These are phyloP conservation scores for Adela reaumurella DNA, from an alignment of 2,888 invertebrate genomes.

Conservation along the genomic window DNA sequence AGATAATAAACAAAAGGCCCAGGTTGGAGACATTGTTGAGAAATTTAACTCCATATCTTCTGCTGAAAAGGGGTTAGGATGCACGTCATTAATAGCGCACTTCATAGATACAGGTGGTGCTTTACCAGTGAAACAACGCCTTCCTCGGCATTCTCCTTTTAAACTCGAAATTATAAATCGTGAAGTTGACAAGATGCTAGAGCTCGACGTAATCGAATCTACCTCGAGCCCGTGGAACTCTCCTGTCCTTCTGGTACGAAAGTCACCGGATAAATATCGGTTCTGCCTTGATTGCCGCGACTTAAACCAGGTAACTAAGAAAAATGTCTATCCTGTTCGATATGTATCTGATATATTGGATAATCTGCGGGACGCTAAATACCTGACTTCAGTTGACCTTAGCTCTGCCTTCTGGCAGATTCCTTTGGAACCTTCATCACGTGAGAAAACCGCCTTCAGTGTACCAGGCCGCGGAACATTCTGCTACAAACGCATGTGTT, in stretches of 20 bases:
- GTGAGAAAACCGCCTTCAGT: conserved; percentile 9
- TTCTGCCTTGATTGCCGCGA: not conserved
- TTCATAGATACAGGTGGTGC: too few relatives aligned
- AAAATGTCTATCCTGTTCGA: conserved; percentile 11
- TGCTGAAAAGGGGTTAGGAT: too few relatives aligned
- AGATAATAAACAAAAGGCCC: too few relatives aligned
- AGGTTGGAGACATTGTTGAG: too few relatives aligned
- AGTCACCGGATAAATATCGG: not conserved
- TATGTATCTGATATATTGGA: conserved; percentile 16
- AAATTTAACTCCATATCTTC: too few relatives aligned
- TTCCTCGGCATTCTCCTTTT: too few relatives aligned
- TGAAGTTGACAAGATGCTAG: too few relatives aligned
- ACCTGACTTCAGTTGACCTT: conserved; percentile 13
- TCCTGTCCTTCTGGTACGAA: not conserved
- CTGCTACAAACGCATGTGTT: conserved; percentile 10
- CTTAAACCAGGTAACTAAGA: not conserved
- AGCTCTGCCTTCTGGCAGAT: conserved; percentile 10
- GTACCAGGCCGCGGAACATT: conserved; percentile 12
- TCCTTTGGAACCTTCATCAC: not conserved
- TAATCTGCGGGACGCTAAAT: conserved; percentile 15
- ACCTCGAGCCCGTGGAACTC: too few relatives aligned
- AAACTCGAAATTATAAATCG: too few relatives aligned
- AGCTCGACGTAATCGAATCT: too few relatives aligned
- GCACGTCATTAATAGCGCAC: too few relatives aligned
- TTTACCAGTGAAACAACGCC: too few relatives aligned